phyloP scores from a whole-genome alignment of 2,113 vertebrate genomes.

The Telmatochromis brachygnathus region DNA sequence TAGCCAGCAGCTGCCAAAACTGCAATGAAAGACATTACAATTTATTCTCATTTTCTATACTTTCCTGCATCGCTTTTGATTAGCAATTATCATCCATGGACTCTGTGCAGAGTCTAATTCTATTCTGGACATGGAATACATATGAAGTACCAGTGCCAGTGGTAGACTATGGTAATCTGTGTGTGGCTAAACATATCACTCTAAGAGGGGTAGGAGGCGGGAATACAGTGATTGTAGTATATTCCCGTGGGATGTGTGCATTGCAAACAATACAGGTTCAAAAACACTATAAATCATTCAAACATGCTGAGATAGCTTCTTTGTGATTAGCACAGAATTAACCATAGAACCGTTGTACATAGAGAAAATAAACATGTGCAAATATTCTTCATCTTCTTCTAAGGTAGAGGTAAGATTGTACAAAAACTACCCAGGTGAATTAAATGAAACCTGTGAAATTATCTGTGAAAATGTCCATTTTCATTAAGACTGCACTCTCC shows the following conservation, averaged over 20 bases:
- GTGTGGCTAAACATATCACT: not conserved
- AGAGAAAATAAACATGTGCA: not conserved
- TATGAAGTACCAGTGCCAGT: not conserved
- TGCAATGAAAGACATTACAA: not conserved
- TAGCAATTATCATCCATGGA: not conserved
- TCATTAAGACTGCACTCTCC: not conserved
- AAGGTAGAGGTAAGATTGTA: not conserved
- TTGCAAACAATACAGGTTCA: not conserved
- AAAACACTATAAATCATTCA: not conserved
- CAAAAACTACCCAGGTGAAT: fast-evolving
- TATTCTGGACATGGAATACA: not conserved
- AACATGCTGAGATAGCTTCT: not conserved
- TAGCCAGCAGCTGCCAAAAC: not conserved
- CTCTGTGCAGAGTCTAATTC: not conserved
- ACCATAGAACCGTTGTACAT: not conserved
- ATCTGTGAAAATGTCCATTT: not conserved
- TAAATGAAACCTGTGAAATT: not conserved
- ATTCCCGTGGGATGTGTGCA: fast-evolving
- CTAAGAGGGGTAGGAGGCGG: not conserved
- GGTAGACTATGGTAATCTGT: not conserved
- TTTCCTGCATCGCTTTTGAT: not conserved
- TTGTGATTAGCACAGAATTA: not conserved
- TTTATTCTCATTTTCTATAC: not conserved
- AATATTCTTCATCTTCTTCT: not conserved
- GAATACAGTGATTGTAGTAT: not conserved